Conservation (phyloP, 1,140 invertebrate genomes). For the Anoplolepis gracilipes region DNA sequence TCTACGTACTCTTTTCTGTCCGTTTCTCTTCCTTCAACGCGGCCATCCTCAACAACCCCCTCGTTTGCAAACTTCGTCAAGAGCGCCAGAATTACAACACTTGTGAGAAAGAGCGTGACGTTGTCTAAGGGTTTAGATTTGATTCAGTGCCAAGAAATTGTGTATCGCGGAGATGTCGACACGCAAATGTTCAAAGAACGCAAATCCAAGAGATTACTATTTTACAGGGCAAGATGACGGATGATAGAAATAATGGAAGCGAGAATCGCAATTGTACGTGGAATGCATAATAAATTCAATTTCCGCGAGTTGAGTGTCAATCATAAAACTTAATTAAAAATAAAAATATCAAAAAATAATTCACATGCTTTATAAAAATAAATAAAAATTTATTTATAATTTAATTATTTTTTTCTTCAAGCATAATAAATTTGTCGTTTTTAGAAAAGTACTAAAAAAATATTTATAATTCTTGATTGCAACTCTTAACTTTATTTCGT, state of each 20-base stretch:
- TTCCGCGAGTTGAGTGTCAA: background rate
- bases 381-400: constrained; percentile 1
- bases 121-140: constrained; percentile 30
- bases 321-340: constrained; percentile 23
- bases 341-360: constrained; percentile 6
- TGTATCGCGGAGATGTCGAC: constrained; percentile 19
- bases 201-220: constrained; percentile 32
- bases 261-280: constrained; percentile 25
- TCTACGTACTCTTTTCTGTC: constrained; percentile 12
- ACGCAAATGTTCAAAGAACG: constrained; percentile 24
- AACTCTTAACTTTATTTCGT: constrained; percentile 8
- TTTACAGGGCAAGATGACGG: constrained; percentile 22
- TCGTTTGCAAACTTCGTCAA: constrained; percentile 36
- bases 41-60: background rate
- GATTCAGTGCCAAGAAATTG: constrained; percentile 36
- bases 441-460: background rate
- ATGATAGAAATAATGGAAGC: constrained; percentile 46
- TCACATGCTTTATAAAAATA: constrained; percentile 2
- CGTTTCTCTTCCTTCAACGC: background rate
- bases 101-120: constrained; percentile 25
- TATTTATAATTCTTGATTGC: constrained; percentile 22
- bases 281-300: constrained; percentile 41
- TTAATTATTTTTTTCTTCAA: constrained; percentile 6
- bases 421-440: background rate
- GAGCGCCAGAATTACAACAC: constrained; percentile 47